Evolutionary conservation across 2,113 vertebrate species (phyloP).

Genomic region (Gobiocypris rarus): DNA sequence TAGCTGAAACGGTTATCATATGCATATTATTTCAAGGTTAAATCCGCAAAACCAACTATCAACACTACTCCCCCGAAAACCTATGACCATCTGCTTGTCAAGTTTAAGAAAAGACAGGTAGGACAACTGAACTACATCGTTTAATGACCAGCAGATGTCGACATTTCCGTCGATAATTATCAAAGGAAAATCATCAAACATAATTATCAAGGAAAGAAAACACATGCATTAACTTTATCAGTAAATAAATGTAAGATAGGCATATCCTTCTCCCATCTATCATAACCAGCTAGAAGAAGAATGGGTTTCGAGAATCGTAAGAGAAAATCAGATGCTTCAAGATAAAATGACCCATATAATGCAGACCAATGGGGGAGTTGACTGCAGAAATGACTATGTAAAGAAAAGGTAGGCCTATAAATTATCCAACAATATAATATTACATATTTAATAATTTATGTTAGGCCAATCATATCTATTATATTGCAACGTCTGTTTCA

Average conservation of each 20-base stretch:
- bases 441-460: neutral
- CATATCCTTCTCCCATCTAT: neutral
- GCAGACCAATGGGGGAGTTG: constrained; percentile 68
- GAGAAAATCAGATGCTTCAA: constrained; percentile 75
- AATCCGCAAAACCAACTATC: constrained; percentile 71
- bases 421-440: too few species aligned
- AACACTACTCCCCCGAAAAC: constrained; percentile 66
- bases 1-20: neutral
- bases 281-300: constrained; percentile 71
- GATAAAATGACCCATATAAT: constrained; percentile 75
- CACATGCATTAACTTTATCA: neutral
- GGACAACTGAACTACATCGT: neutral
- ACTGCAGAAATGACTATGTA: constrained; percentile 69
- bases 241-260: neutral
- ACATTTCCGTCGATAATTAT: neutral
- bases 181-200: neutral
- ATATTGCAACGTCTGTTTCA: constrained; percentile 49
- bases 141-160: neutral
- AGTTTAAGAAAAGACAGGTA: constrained; percentile 78
- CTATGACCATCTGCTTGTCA: constrained; percentile 71
- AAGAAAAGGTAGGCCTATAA: constrained; percentile 70
- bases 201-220: neutral
- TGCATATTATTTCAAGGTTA: constrained; percentile 72
- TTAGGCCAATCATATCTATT: neutral
- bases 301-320: constrained; percentile 63